A percentile compares a stretch with the other conserved stretches of the same genome.
These are phyloP conservation scores for Marmota flaviventris DNA, from an alignment of 2,113 vertebrate genomes.

Conservation along the genomic window DNA sequence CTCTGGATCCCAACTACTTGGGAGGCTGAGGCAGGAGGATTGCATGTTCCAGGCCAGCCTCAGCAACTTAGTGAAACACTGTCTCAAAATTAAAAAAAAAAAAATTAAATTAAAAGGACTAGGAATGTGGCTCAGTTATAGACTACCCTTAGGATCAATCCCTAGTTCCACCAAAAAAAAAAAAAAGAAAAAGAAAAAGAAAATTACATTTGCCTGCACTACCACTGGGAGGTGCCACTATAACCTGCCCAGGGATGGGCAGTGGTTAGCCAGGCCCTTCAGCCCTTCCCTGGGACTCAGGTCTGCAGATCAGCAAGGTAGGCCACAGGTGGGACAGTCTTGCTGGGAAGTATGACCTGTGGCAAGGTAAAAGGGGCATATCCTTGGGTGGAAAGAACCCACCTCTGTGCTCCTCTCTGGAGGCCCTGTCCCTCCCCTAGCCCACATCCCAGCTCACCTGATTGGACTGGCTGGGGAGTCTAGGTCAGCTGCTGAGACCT, in stretches of 20 bases:
- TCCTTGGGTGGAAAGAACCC: not conserved
- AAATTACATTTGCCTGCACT: not conserved
- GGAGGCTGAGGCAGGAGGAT: not conserved
- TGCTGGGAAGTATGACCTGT: not conserved
- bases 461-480: slow-evolving; percentile 93
- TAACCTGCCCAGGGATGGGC: not conserved
- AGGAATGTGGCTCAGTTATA: not conserved
- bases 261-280: not conserved
- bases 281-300: not conserved
- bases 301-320: not conserved
- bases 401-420: not conserved
- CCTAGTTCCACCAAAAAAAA: not conserved
- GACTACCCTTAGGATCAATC: not conserved
- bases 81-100: not conserved
- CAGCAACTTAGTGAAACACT: not conserved
- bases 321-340: not conserved
- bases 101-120: no score
- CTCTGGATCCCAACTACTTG: not conserved
- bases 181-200: not conserved
- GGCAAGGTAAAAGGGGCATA: not conserved
- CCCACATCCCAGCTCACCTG: slow-evolving; percentile 87
- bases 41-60: not conserved
- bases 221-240: not conserved
- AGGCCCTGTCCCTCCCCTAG: not conserved
- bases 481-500: slow-evolving; percentile 91